These are phyloP conservation scores for Hyperoplus immaculatus DNA, from an alignment of 2,797 vertebrate species.

Conservation along the genomic window DNA sequence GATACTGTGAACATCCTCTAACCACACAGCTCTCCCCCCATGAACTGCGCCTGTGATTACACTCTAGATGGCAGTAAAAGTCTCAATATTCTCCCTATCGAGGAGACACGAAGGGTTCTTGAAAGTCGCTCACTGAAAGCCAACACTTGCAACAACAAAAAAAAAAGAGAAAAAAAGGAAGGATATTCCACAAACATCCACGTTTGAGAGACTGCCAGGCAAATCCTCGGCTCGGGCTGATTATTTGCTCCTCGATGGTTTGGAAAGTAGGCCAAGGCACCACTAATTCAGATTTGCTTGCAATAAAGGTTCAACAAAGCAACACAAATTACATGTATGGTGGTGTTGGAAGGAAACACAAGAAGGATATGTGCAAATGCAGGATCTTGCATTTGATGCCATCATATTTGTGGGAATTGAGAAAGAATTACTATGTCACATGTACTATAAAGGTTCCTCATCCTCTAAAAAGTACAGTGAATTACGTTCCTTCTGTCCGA, in stretches of 20 bases:
- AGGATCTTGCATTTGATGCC: conserved; percentile 10
- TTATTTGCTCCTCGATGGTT: conserved; percentile 74
- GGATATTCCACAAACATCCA: conserved; percentile 64
- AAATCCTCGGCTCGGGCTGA: conserved; percentile 69
- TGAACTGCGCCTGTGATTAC: conserved; percentile 8
- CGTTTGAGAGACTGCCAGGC: conserved; percentile 72
- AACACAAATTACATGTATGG: conserved; percentile 26
- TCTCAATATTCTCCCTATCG: conserved; percentile 45
- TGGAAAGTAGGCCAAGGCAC: conserved; percentile 74
- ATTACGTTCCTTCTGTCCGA: not conserved
- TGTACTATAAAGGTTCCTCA: conserved; percentile 4
- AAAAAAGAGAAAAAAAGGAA: not conserved
- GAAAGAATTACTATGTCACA: not conserved
- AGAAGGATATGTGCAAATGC: conserved; percentile 2
- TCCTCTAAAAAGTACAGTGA: not conserved
- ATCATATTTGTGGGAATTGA: not conserved
- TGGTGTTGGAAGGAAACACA: conserved; percentile 9
- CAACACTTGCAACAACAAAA: conserved; percentile 42
- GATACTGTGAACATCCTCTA: not conserved
- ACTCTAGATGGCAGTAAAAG: conserved; percentile 81
- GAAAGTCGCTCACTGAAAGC: conserved; percentile 51
- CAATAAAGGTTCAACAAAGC: conserved; percentile 48
- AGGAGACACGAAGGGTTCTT: conserved; percentile 11
- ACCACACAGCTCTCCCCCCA: not conserved
- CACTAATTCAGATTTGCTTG: conserved; percentile 57